Evolutionary conservation across 2,888 invertebrate species (phyloP), one percentile per base, ranked within the genome.

Genomic region (Standfussiana lucernea): DNA sequence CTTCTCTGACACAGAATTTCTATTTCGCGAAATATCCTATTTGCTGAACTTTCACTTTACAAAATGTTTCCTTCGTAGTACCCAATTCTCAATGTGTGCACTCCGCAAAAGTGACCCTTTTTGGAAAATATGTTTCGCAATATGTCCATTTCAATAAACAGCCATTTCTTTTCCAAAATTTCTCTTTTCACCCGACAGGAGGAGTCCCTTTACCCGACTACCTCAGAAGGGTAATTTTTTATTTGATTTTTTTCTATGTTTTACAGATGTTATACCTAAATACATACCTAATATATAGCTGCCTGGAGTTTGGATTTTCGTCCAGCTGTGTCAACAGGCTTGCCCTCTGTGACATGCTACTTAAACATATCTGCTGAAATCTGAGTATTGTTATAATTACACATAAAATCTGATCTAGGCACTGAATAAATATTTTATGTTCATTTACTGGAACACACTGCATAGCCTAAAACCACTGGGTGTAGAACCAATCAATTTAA

Each of bases 31-130:
- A 47, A 45, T 21, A 32, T 76, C 5, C 8, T 59, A 2, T 59
- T 32, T 59, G 15, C 45, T 32, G n/a, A 59, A 65, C 10, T 45
- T 37, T 65, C 56, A 59, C 45, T 65, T 40, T 11, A 21, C 28
- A 40, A 76, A 56, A 59, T 65, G 24, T 75, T 65, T 21, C 24
- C 24, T 65, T 24, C 37, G 37, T 7, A 37, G 62, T 45, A 18
- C 40, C n/a, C 56, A 37, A 65, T 76, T 21, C 32, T 32, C 21
- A n/a, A 28, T 75, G 40, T 24, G 75, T 59, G 56, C 76, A 76
- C 76, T 76, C 56, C 37, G 32, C 37, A 76, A 47, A 45, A 70
- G 35, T 70, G 59, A 72, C 28, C 28, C 35, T 15, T 37, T 64
- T 47, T 47, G 28, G 37, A 65, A 65, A 61, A 35, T n/a, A 71